Base-by-base conservation (phyloP, 2,888 invertebrate species). In the Lasioglossum figueresi region DNA sequence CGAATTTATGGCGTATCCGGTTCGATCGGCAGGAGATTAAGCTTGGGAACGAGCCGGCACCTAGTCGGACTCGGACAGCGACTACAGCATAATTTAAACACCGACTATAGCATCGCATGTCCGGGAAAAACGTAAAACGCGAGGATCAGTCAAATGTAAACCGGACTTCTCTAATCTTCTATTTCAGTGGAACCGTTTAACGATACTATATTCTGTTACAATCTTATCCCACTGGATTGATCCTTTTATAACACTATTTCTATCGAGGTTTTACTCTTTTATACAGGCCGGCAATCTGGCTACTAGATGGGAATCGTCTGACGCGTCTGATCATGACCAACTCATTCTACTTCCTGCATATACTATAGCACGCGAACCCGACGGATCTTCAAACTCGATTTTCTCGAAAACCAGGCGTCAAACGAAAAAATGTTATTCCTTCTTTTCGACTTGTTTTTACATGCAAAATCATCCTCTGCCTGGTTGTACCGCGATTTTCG, bases 1-100 rank as follows among this genome's bases (percentile, higher is more conserved):
- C 45, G 56, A 77, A 77, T 80, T 80, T 43, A 56, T 43, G 16
- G 27, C 23, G 27, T 75, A 23, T 63, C 45, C 37, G 37, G 8
- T 27, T 74, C 63, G 43, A 8, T 48, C 68, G 23, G 19, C 19
- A 66, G 31, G 66, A 31, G 31, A 66, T 66, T 31, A 19, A 4
- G 66, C 31, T 43, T 66, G 66, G 66, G 34, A 34, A 66, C 66
- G 34, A 23, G 19, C 19, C 8, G 66, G 31, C 59, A 63, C 59
- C 59, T 63, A 63, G 31, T 63, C 59, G 59, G 16, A 63, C 31
- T 16, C 59, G 27, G 27, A 27, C 59, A 27, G 5, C 31, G 59
- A 1, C 27, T n/a, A 59, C 59, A 14, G 27, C 59, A 52, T 52
- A 48, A 48, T 48, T 8, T 48, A 48, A 48, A 23, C 23, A 16